Base-by-base conservation (phyloP, 2,797 vertebrate species). In the Cyprinodon diabolis region DNA sequence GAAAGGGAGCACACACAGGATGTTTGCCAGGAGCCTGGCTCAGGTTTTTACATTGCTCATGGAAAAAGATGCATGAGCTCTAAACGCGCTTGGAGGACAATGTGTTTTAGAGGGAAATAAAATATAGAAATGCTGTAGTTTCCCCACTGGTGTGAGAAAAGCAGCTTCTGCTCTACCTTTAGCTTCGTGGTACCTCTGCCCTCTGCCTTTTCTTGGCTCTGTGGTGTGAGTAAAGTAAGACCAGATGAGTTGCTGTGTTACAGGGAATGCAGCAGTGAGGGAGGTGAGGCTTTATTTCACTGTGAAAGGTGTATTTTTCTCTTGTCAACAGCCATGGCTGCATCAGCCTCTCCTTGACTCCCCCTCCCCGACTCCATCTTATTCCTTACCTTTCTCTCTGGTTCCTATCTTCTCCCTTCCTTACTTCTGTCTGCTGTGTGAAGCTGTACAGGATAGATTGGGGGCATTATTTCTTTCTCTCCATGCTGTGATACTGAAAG, bases 321-420 rank as follows among this genome's bases (percentile, higher is more conserved):
- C 92, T 92, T 93, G 92, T 93, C 92, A 93, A 91, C 91, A 90
- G 84, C 81, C 86, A 86, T 77, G 86, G 87, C 91, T 91, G 91
- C 87, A 84, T 84, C 90, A 89, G 87, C 89, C 87, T 91, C 90
- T 92, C 89, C 91, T 90, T 86, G 90, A 83, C 85, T 76, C 71
- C 75, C 82, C 76, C 79, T 60, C 63, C 81, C 79, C 84, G 74
- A 83, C 83, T 89, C 77, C 77, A 84, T 86, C 88, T 85, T 82
- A 82, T 82, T 56, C 71, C 79, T 85, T 80, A 77, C 78, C 83
- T 86, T 86, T 85, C 78, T 80, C 52, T 80, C 49, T 68, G 0
- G 21, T 68, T 81, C 69, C 37, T 63, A 79, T 73, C 87, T 79
- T 21, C 37, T 25, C 68, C 37, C 58, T 57, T 52, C 14, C 71